Conservation (phyloP, 2,888 invertebrate genomes). For the Ochropleura plecta region DNA sequence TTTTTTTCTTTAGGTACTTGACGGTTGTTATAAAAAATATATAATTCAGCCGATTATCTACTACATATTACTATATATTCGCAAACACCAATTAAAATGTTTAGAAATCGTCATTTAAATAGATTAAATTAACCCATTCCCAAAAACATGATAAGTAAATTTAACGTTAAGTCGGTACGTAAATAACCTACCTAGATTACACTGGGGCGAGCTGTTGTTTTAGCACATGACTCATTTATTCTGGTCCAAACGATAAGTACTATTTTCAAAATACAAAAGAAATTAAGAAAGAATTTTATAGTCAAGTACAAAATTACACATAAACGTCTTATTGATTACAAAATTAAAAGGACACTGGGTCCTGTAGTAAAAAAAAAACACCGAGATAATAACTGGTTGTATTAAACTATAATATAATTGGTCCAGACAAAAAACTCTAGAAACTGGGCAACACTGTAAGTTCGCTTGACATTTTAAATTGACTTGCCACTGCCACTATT, state of each 20-base stretch:
- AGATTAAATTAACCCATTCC: background rate
- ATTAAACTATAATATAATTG: constrained; percentile 56
- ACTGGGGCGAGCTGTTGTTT: background rate
- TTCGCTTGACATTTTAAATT: constrained; percentile 60
- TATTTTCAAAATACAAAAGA: constrained; percentile 17
- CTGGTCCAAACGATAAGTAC: background rate
- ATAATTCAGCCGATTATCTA: background rate
- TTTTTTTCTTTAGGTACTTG: background rate
- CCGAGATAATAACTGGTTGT: constrained; percentile 42
- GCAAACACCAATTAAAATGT: background rate
- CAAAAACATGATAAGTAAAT: background rate
- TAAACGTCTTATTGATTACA: constrained; percentile 39
- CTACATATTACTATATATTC: constrained; percentile 2
- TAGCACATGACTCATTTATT: background rate
- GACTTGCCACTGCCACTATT: constrained; percentile 28
- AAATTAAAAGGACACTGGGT: constrained; percentile 48
- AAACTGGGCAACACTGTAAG: constrained; percentile 58
- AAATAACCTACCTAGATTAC: background rate
- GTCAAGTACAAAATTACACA: constrained; percentile 27
- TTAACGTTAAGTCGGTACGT: background rate
- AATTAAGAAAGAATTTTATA: constrained; percentile 31
- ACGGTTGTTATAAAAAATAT: background rate
- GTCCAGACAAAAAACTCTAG: constrained; percentile 51
- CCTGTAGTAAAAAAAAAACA: constrained; percentile 24
- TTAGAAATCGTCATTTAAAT: constrained; percentile 1